Percentiles rank a stretch among this genome's conserved stretches.
Evolutionary conservation across 2,888 invertebrate species (phyloP).

Genomic region (Drosophila lutescens): DNA sequence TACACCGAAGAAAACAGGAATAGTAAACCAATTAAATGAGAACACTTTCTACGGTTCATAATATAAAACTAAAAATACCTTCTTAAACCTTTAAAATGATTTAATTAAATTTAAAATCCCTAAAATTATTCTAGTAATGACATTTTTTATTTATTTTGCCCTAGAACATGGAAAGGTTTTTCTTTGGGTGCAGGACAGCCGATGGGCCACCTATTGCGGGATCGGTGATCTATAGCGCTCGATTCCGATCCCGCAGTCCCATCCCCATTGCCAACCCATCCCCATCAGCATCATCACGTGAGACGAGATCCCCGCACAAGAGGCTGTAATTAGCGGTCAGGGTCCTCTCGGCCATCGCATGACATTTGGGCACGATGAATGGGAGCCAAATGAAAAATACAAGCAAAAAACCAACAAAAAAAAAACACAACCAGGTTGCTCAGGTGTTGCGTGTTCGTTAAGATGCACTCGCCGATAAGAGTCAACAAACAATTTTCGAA

Average conservation of each 20-base stretch:
- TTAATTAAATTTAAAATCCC: too few relatives aligned
- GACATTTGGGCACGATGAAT: slow-evolving; percentile 73
- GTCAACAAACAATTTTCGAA: slow-evolving; percentile 67
- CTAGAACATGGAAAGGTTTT: too few relatives aligned
- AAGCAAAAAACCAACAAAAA: neutral
- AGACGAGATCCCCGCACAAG: slow-evolving; percentile 52
- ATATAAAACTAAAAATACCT: neutral
- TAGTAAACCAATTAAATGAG: too few relatives aligned
- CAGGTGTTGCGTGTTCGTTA: slow-evolving; percentile 71
- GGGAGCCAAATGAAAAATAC: slow-evolving; percentile 63
- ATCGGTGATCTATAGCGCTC: slow-evolving; percentile 60
- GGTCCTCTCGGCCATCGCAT: slow-evolving; percentile 59
- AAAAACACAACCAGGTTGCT: slow-evolving; percentile 9
- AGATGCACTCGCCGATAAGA: slow-evolving; percentile 66
- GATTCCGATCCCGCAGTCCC: slow-evolving; percentile 21
- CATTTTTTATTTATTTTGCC: too few relatives aligned
- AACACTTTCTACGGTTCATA: too few relatives aligned
- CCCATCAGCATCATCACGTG: slow-evolving; percentile 52
- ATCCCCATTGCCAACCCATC: neutral
- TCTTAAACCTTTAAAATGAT: too few relatives aligned
- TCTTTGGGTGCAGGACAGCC: too few relatives aligned
- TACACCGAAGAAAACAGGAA: neutral
- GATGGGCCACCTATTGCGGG: slow-evolving; percentile 7
- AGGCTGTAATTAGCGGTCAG: slow-evolving; percentile 70
- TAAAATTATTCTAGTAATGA: too few relatives aligned